These are phyloP conservation scores for Salminus brasiliensis DNA, from an alignment of 2,113 vertebrate species.

Conservation along the genomic window DNA sequence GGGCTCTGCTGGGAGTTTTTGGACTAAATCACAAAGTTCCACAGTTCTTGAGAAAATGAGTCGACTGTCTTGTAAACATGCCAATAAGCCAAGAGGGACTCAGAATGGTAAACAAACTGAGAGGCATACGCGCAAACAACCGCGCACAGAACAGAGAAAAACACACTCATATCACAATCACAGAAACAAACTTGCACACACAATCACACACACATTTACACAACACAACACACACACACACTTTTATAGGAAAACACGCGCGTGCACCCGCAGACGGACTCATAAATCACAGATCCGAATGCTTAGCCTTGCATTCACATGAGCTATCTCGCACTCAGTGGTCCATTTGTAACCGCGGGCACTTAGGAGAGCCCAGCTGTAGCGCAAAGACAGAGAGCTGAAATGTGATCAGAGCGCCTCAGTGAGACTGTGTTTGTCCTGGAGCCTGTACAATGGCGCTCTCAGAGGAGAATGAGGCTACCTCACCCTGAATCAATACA, in stretches of 20 bases:
- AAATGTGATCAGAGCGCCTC: slow-evolving; percentile 51
- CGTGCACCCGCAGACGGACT: slow-evolving; percentile 24
- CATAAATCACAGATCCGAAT: slow-evolving; percentile 45
- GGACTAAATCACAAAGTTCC: slow-evolving; percentile 9
- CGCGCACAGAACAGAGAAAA: slow-evolving; percentile 12
- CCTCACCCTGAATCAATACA: slow-evolving; percentile 52
- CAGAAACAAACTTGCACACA: slow-evolving; percentile 10
- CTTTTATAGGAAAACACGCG: slow-evolving; percentile 16
- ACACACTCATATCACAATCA: too few species aligned
- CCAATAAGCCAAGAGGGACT: slow-evolving; percentile 22
- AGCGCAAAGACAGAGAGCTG: slow-evolving; percentile 41
- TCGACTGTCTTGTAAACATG: slow-evolving; percentile 21
- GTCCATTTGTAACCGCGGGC: slow-evolving; percentile 46
- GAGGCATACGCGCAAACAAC: slow-evolving; percentile 6
- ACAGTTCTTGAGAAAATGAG: slow-evolving; percentile 19
- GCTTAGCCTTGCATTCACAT: slow-evolving; percentile 33
- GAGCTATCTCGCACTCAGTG: slow-evolving; percentile 30
- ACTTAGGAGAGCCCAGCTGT: slow-evolving; percentile 47
- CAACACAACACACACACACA: not conserved
- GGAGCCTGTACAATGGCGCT: slow-evolving; percentile 40
- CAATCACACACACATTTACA: not conserved
- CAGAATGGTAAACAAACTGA: slow-evolving; percentile 27
- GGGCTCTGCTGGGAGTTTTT: not conserved
- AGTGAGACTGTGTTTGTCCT: slow-evolving; percentile 51
- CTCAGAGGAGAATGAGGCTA: slow-evolving; percentile 47